Base-by-base conservation (phyloP, 2,888 invertebrate species). In the Melinopterus prodromus region DNA sequence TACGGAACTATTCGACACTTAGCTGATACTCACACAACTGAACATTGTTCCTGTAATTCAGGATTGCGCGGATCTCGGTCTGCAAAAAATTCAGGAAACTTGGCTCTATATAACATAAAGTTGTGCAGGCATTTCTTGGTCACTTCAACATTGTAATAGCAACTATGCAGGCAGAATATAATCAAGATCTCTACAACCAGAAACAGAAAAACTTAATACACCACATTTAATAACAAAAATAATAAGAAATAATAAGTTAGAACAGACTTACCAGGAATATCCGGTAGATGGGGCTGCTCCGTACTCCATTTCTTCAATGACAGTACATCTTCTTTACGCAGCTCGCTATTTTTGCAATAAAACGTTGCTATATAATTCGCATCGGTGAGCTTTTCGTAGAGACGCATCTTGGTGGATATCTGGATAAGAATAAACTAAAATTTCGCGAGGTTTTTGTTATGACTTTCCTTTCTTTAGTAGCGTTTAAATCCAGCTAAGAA, bases 51-150 rank as follows among this genome's bases (percentile, higher is more conserved):
- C 53, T 53, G 53, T 53, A 53, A 53, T 53, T 2, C 12, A 2
- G 53, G 53, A 53, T 53, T 53, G 0, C 7, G 7, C 1, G 76
- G 7, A 53, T 79, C 74, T 81, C 93, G 87, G 82, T 92, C 90
- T 26, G 90, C 89, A 86, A 95, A 95, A 85, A 94, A 91, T 82
- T 92, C 93, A 0, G 92, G 92, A 85, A 94, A 93, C 81, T 93
- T 92, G 0, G 94, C 93, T 84, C 92, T 91, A 6, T 93, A 90
- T 0, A 95, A 95, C 84, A 92, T 93, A 87, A 93, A 93, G 0
- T 92, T 91, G 84, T 96, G 95, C 69, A 95, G 90, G 7, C 94
- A 93, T 76, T 90, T 90, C 87, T 95, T 95, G 0, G 95, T 91
- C 15, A 92, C 90, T 83, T 94, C 95, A 78, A 94, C 90, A 82